Evolutionary conservation across 2,888 invertebrate genomes (phyloP).

Genomic region (Ceratothoa steindachneri): DNA sequence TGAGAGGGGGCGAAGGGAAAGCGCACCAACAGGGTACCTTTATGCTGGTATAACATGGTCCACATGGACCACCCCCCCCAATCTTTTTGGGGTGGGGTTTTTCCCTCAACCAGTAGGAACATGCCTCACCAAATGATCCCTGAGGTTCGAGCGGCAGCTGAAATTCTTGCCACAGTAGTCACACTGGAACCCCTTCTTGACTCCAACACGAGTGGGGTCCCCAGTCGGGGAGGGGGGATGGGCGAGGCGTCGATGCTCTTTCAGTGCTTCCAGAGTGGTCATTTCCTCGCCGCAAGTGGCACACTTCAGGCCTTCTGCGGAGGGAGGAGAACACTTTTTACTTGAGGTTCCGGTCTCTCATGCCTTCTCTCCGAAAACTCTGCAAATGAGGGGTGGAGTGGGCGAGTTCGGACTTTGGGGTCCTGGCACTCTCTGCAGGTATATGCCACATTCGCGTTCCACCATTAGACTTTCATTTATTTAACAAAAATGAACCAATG

Average conservation of each 20-base stretch:
- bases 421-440: neutral
- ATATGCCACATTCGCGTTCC: neutral
- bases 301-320: slow-evolving; percentile 32
- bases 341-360: neutral
- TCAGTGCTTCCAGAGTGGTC: slow-evolving; percentile 35
- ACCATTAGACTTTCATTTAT: too few relatives aligned
- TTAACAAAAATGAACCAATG: too few relatives aligned
- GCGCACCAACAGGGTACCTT: too few relatives aligned
- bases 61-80: too few relatives aligned
- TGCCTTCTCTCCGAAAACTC: neutral
- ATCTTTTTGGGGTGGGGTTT: too few relatives aligned
- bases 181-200: slow-evolving; percentile 41
- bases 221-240: slow-evolving; percentile 32
- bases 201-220: neutral
- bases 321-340: neutral
- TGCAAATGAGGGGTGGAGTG: neutral
- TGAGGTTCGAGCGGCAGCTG: slow-evolving; percentile 42
- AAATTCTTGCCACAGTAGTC: slow-evolving; percentile 46
- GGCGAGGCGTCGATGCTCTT: slow-evolving; percentile 35
- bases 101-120: too few relatives aligned
- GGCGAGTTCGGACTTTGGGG: neutral
- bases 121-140: slow-evolving; percentile 44
- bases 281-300: slow-evolving; percentile 42
- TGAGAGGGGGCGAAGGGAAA: too few relatives aligned
- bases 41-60: too few relatives aligned